These are phyloP conservation scores for Panthera leo DNA, from an alignment of 2,113 vertebrate genomes.

Conservation along the genomic window DNA sequence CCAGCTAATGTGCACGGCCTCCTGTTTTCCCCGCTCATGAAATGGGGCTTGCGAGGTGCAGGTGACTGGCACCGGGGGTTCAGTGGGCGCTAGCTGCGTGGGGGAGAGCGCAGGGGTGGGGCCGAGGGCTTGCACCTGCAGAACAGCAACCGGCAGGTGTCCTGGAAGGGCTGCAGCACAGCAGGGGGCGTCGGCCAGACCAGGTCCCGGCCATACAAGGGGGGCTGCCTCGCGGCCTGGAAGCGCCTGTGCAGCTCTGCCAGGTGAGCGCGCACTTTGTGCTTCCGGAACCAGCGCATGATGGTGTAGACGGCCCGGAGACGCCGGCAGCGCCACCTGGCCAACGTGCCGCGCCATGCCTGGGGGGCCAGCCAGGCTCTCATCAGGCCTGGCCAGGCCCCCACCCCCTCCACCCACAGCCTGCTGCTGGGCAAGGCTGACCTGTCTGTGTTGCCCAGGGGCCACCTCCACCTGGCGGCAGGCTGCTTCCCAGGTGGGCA, in stretches of 20 bases:
- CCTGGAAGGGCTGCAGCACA: constrained; percentile 88
- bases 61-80: background rate
- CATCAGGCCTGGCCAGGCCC: background rate
- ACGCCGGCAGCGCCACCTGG: constrained; percentile 85
- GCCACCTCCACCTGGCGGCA: background rate
- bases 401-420: background rate
- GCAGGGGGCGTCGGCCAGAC: constrained; percentile 89
- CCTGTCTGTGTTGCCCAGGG: background rate
- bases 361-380: constrained; percentile 38
- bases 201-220: constrained; percentile 89
- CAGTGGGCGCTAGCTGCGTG: fast-evolving
- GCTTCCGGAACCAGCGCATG: constrained; percentile 91
- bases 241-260: constrained; percentile 89
- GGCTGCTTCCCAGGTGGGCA: background rate
- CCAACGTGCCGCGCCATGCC: constrained; percentile 94
- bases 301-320: constrained; percentile 90
- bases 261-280: constrained; percentile 93
- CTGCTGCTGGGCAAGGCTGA: fast-evolving
- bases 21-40: background rate
- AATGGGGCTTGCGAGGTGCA: too few relatives aligned
- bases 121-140: constrained; percentile 83
- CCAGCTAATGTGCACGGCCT: background rate
- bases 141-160: constrained; percentile 87
- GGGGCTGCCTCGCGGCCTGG: constrained; percentile 86
- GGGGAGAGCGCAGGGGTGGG: fast-evolving